Evolutionary conservation across 2,797 vertebrate species (phyloP), one percentile per base, ranked within the genome.

Genomic region (Adelosebastes latens): DNA sequence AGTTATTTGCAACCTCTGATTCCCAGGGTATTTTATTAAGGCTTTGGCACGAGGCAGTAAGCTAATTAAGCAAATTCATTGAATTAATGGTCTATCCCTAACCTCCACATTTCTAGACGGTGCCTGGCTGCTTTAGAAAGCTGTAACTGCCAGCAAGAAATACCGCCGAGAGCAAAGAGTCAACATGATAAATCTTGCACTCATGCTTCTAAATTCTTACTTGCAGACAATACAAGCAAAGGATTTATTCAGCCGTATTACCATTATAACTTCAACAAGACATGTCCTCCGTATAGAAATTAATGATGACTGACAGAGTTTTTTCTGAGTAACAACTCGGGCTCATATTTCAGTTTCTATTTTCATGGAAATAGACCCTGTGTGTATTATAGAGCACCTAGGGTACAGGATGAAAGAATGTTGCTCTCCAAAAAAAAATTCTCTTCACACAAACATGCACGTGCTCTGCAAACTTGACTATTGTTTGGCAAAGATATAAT

Each of bases 31-130:
- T 85, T 88, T 89, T 82, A 87, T 85, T 72, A 68, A 73, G 65
- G 77, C 46, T 75, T 79, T 87, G 88, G 79, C 85, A 89, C 29
- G 42, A 88, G 73, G 60, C 76, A 69, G 74, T 9, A 49, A 80
- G 83, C 79, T 90, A 89, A 92, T 93, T 90, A 89, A 77, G 89
- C 75, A 86, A 84, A 89, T 88, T 85, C 56, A 79, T 53, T 87
- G 77, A 89, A 90, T 88, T 87, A 92, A 88, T 82, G 86, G 82
- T 75, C 71, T 72, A 74, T 81, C 74, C 34, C 73, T 46, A 79
- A 83, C 82, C 59, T 71, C 66, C 55, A 79, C 39, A 86, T 84
- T 84, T 83, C 27, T 74, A 81, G 72, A 75, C 56, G 69, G 70
- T 65, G 85, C 29, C 78, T 65, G 79, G 79, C 80, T 85, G 79